These are phyloP conservation scores for Selene dorsalis DNA, from an alignment of 2,797 vertebrate species.

Conservation along the genomic window DNA sequence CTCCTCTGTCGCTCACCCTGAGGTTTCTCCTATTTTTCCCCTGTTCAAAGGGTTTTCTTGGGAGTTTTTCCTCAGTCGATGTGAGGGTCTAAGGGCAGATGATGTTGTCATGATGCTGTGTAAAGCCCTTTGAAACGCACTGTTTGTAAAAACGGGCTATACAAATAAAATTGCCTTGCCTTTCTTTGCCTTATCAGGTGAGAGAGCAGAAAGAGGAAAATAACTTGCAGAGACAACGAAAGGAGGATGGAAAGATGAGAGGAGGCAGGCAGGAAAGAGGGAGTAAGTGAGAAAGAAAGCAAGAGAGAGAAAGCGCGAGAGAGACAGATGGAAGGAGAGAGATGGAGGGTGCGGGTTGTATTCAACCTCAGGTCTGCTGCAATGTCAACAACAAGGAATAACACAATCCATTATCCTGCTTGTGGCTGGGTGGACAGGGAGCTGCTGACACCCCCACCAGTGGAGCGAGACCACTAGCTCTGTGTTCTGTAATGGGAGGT, in stretches of 20 bases:
- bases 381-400: constrained; percentile 77
- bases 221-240: constrained; percentile 22
- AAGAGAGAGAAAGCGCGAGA: too few species aligned
- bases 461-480: constrained; percentile 71
- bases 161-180: too few species aligned
- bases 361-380: constrained; percentile 63
- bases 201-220: constrained; percentile 25
- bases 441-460: constrained; percentile 70
- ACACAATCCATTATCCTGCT: constrained; percentile 82
- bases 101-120: too few species aligned
- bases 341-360: constrained; percentile 34
- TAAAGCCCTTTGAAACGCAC: too few species aligned
- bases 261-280: constrained; percentile 8
- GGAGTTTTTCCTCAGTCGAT: too few species aligned
- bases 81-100: too few species aligned
- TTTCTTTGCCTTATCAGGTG: too few species aligned
- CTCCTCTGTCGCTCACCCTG: too few species aligned
- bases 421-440: constrained; percentile 64
- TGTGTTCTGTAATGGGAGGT: constrained; percentile 76
- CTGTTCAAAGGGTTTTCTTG: too few species aligned
- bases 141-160: too few species aligned
- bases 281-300: constrained; percentile 4
- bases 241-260: constrained; percentile 1
- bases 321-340: too few species aligned
- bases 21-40: too few species aligned